Base-by-base conservation (phyloP, 1,140 invertebrate species). In the Octopus bimaculoides region DNA sequence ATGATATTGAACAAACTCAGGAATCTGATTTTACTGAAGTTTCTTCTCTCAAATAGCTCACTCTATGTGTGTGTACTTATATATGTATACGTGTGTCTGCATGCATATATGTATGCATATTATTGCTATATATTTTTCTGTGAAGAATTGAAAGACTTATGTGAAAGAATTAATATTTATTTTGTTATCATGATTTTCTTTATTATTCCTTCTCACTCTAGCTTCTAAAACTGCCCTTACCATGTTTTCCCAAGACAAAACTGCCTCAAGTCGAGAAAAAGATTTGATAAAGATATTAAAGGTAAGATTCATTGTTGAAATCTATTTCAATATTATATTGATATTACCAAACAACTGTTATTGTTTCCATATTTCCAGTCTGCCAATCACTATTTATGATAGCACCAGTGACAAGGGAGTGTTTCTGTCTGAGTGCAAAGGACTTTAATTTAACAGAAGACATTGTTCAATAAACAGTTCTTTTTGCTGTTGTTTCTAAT, bases 241-340 rank as follows among this genome's bases (percentile, higher is more conserved):
- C 69, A 94, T 97, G 85, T 99, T 99, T 90, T 88, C 96, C 4
- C 93, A 94, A 84, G 97, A 98, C 84, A 96, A 95, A 90, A 90
- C 90, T 4, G 93, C 94, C 17, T 93, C 93, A 5, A 87, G 89
- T n/a, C 91, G 96, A 71, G 98, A 99, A 90, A 96, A 94, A 87
- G 97, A 99, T 90, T 91, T 99, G 7, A 90, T 99, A 1, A 97
- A 95, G 89, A 94, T 95, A 12, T 94, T 99, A 5, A 97, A 97
- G 86, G 89, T 90, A 79, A 85, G 78, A 81, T 55, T 83, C 41
- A 61, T 69, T 52, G n/a, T n/a, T n/a, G 20, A 66, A 17, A 17
- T 55, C 53, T 76, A 75, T 79, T 54, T n/a, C 81, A 20, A 80
- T 82, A 7, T 76, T 73, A 8, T 54, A 26, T 26, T 52, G 7